Base-by-base conservation (phyloP, 1,140 invertebrate genomes). In the Drosophila sechellia region DNA sequence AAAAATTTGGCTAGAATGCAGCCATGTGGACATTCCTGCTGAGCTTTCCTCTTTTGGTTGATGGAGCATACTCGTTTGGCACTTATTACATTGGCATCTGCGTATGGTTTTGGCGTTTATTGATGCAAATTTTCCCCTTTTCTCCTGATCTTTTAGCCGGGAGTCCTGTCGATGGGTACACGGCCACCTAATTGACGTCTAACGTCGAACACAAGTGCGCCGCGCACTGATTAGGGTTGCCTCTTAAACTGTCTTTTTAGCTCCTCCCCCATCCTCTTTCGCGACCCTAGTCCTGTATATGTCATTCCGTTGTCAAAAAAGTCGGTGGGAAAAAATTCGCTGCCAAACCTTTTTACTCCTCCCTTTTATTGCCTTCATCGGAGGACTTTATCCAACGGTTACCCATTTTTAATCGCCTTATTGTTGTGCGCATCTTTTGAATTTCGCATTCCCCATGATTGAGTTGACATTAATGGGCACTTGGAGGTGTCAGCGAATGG, bases 31-130 rank as follows among this genome's bases (percentile, higher is more conserved):
- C 25, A 54, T 5, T 35, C 37, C 27, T 15, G 52, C 50, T 17
- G 5, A n/a, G 25, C n/a, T 53, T 27, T 31, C 25, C 22, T 65
- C 72, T 40, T 54, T 70, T 55, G 58, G 61, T 56, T 86, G 83
- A 86, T 86, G 83, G 75, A 86, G 83, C 84, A 87, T 77, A 79
- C 84, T 89, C 80, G 65, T 52, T 77, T 89, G 80, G 79, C 84
- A 89, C 85, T 84, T 89, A 90, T 89, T 84, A 89, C 77, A 80
- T 80, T 84, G 85, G 80, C 77, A 79, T 85, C 81, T 81, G 77
- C 85, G 85, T 74, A 90, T 83, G 84, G 84, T 89, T 87, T 89
- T 87, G 83, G 80, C 83, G 86, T 87, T 87, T 87, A 87, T 87
- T 87, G 83, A 87, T 87, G 83, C 84, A 87, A 83, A 87, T 87